phyloP scores from a whole-genome alignment of 1,140 invertebrate species.

The Bombyx mandarina region DNA sequence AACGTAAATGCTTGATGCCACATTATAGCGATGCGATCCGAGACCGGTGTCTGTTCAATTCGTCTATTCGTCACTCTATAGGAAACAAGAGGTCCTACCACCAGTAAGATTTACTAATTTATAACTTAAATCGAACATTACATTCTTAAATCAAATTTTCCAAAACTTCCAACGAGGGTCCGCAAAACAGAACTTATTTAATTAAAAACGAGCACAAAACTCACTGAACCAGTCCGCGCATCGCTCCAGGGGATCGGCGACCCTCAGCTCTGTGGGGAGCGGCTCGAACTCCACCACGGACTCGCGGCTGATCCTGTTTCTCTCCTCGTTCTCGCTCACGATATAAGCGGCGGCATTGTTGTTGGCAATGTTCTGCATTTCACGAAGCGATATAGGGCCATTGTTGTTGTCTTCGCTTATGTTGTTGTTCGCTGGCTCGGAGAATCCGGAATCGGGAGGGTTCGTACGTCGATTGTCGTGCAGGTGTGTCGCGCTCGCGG shows the following conservation, averaged over 20 bases:
- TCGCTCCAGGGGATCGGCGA: slow-evolving; percentile 43
- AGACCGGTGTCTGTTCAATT: no score
- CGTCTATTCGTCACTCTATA: no score
- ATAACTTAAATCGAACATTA: no score
- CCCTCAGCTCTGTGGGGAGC: slow-evolving; percentile 37
- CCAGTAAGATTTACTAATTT: no score
- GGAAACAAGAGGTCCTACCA: no score
- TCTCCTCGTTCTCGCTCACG: slow-evolving; percentile 55
- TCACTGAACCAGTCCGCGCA: slow-evolving; percentile 60
- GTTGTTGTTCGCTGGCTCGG: slow-evolving; percentile 60
- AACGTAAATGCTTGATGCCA: no score
- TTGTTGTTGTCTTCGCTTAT: slow-evolving; percentile 69
- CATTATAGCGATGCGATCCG: no score
- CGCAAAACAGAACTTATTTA: no score
- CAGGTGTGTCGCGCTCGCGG: slow-evolving; percentile 43
- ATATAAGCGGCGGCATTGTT: slow-evolving; percentile 70
- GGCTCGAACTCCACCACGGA: slow-evolving; percentile 61
- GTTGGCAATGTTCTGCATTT: slow-evolving; percentile 71
- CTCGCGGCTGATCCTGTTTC: slow-evolving; percentile 52
- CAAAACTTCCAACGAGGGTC: no score
- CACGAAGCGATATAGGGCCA: slow-evolving; percentile 66
- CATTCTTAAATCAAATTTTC: no score
- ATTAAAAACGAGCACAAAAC: slow-evolving; percentile 8
- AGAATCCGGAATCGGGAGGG: slow-evolving; percentile 55
- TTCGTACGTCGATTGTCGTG: slow-evolving; percentile 46